Conservation (phyloP, 2,113 vertebrate species). For the Chrysochloris asiatica region DNA sequence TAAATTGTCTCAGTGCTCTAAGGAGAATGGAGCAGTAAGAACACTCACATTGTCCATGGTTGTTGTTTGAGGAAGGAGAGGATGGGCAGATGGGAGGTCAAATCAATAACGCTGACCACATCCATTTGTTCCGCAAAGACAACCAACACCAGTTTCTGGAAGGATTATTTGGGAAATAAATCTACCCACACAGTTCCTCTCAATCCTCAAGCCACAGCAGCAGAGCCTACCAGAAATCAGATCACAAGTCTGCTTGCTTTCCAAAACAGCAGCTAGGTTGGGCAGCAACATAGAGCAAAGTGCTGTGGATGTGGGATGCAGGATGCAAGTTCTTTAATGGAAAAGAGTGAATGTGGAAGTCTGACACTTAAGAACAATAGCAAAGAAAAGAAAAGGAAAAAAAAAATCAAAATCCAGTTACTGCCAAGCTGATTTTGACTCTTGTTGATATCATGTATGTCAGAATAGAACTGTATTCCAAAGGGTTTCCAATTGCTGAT, state of each 20-base stretch:
- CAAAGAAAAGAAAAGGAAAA: too few species aligned
- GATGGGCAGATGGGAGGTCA: too few species aligned
- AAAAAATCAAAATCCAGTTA: not conserved
- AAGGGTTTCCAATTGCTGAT: not conserved
- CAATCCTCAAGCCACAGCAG: slow-evolving; percentile 38
- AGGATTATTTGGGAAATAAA: slow-evolving; percentile 83
- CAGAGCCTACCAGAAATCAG: slow-evolving; percentile 41
- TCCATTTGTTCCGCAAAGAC: slow-evolving; percentile 81
- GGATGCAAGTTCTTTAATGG: not conserved
- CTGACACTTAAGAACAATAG: not conserved
- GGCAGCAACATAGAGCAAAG: not conserved
- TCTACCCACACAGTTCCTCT: slow-evolving; percentile 76
- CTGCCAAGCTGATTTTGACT: not conserved
- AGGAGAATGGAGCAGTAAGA: slow-evolving; percentile 70
- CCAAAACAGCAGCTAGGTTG: not conserved
- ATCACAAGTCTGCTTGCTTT: slow-evolving; percentile 29
- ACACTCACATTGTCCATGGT: slow-evolving; percentile 69
- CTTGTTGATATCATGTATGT: not conserved
- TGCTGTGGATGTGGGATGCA: not conserved
- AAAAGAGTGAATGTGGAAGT: not conserved
- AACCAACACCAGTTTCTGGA: slow-evolving; percentile 77
- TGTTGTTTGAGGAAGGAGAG: slow-evolving; percentile 66
- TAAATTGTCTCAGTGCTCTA: slow-evolving; percentile 74
- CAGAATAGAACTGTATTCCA: not conserved
- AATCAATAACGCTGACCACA: slow-evolving; percentile 78